These are phyloP conservation scores for Gasterosteus nipponicus DNA, from an alignment of 2,113 vertebrate genomes.

Conservation along the genomic window DNA sequence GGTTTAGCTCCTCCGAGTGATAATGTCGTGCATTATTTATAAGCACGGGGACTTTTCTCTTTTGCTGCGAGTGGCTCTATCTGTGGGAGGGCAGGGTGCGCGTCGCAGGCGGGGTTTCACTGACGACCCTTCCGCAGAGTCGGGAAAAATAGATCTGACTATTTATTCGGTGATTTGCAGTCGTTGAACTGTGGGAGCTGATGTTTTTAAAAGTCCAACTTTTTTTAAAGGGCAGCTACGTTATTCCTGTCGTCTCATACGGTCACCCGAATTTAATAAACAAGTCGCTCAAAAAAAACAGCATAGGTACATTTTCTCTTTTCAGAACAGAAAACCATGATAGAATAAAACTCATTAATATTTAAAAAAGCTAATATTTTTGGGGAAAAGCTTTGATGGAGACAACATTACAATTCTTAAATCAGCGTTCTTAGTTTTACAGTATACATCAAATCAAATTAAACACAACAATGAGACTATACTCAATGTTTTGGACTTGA, in stretches of 20 bases:
- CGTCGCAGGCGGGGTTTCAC: not conserved
- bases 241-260: not conserved
- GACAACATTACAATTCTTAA: not conserved
- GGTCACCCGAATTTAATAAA: not conserved
- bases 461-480: not conserved
- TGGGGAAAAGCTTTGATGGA: not conserved
- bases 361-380: not conserved
- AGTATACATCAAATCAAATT: not conserved
- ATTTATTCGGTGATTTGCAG: not conserved
- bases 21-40: constrained; percentile 37
- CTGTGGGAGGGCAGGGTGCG: constrained; percentile 17
- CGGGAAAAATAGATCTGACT: not conserved
- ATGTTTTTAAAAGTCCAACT: not conserved
- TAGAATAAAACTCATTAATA: not conserved
- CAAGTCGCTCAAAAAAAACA: not conserved
- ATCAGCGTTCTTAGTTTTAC: not conserved
- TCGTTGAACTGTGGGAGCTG: not conserved
- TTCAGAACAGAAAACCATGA: not conserved
- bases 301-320: not conserved
- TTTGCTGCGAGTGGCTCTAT: constrained; percentile 10
- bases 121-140: constrained; percentile 1
- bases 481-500: not conserved
- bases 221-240: not conserved
- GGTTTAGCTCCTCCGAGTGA: constrained; percentile 25
- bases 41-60: not conserved